Evolutionary conservation across 2,888 invertebrate species (phyloP).

Genomic region (Troides oblongomaculatus): DNA sequence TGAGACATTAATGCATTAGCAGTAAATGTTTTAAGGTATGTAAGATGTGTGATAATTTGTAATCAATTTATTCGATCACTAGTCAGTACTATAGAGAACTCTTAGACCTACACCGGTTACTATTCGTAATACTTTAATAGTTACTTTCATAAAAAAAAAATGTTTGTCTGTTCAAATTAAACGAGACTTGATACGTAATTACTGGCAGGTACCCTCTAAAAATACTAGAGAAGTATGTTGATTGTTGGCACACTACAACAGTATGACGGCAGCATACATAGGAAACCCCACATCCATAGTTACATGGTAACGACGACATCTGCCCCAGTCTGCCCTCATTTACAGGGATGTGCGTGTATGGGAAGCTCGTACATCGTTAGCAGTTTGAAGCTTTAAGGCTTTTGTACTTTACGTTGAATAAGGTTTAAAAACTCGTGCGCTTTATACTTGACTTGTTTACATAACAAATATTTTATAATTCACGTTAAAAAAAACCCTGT

Average conservation of each 20-base stretch:
- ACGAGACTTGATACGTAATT: background rate
- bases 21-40: background rate
- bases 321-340: conserved; percentile 30
- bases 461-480: conserved; percentile 27
- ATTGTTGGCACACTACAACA: conserved; percentile 6
- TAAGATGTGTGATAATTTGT: background rate
- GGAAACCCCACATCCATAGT: conserved; percentile 19
- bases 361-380: conserved; percentile 27
- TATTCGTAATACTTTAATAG: background rate
- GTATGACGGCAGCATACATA: conserved; percentile 12
- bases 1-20: background rate
- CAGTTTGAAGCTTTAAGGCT: conserved; percentile 28
- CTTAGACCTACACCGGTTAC: too few species aligned
- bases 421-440: conserved; percentile 28
- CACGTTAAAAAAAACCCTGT: background rate
- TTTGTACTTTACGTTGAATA: conserved; percentile 28
- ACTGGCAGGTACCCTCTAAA: background rate
- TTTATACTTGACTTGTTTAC: conserved; percentile 21
- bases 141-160: background rate
- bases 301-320: conserved; percentile 28
- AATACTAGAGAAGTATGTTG: conserved; percentile 20
- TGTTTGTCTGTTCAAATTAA: background rate
- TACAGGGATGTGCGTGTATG: conserved; percentile 26
- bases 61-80: too few species aligned
- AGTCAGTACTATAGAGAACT: too few species aligned